Percentiles rank a stretch among this genome's conserved stretches.
Conservation (phyloP, 1,140 invertebrate genomes). For the Pseudomyrmex concolor region DNA sequence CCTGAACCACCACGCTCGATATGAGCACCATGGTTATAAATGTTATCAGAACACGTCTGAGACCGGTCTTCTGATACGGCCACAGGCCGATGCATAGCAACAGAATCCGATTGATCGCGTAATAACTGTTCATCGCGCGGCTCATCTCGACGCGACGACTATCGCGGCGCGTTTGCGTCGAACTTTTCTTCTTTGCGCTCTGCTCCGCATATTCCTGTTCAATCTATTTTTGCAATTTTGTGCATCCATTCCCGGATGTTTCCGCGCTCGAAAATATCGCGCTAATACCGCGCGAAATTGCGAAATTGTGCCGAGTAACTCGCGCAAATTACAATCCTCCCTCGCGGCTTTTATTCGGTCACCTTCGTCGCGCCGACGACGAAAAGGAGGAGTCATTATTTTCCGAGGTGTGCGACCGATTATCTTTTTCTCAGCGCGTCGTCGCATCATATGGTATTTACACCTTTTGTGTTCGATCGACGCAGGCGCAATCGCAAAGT, state of each 20-base stretch:
- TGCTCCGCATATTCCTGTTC: background rate
- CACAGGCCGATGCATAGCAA: constrained; percentile 26
- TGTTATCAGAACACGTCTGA: background rate
- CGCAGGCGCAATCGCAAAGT: constrained; percentile 31
- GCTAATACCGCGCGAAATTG: background rate
- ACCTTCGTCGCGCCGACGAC: background rate
- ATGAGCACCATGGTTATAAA: background rate
- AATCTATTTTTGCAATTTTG: background rate
- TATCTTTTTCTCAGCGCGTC: background rate
- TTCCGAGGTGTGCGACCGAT: background rate
- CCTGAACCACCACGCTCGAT: constrained; percentile 10
- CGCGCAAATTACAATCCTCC: background rate
- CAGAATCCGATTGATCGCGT: constrained; percentile 42
- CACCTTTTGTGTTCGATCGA: constrained; percentile 13
- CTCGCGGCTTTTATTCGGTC: background rate
- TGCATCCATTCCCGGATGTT: background rate
- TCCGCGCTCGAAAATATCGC: background rate
- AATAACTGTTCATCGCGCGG: background rate
- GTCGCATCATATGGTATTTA: background rate
- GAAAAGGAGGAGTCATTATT: background rate
- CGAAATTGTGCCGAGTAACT: constrained; percentile 5
- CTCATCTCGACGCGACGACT: constrained; percentile 7
- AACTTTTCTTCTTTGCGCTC: background rate
- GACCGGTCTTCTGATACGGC: constrained; percentile 38
- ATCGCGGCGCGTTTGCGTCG: background rate